Conservation (phyloP, 1,140 invertebrate species). For the Panagrolaimus sp. region DNA sequence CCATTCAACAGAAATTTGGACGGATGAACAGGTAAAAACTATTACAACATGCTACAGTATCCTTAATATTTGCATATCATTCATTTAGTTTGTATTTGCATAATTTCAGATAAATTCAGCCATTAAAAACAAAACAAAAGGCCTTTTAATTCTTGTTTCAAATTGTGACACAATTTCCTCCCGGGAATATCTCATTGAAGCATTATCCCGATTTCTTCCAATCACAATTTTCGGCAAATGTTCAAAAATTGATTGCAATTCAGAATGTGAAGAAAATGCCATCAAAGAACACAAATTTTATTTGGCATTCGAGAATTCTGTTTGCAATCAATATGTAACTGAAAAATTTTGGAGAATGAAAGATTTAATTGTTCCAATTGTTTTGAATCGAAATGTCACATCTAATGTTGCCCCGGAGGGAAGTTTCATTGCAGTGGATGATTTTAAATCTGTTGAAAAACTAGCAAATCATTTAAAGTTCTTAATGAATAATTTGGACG, state of each 20-base stretch:
- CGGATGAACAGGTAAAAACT: too few relatives aligned
- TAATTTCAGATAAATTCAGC: neutral
- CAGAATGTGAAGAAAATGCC: slow-evolving; percentile 67
- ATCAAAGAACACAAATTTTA: slow-evolving; percentile 93
- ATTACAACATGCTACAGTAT: too few relatives aligned
- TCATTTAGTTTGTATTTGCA: too few relatives aligned
- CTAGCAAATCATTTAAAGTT: slow-evolving; percentile 42
- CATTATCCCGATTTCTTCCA: slow-evolving; percentile 64
- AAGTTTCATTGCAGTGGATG: slow-evolving; percentile 60
- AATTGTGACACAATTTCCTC: slow-evolving; percentile 65
- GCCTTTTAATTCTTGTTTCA: slow-evolving; percentile 62
- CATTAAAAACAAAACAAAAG: neutral
- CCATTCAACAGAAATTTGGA: too few relatives aligned
- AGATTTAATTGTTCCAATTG: slow-evolving; percentile 33
- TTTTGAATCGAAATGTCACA: slow-evolving; percentile 23
- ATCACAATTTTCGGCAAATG: slow-evolving; percentile 72
- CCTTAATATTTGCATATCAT: too few relatives aligned
- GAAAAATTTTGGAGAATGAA: slow-evolving; percentile 75
- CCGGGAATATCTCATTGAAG: slow-evolving; percentile 64
- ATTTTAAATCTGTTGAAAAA: slow-evolving; percentile 55
- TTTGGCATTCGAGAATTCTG: slow-evolving; percentile 90
- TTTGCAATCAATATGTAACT: slow-evolving; percentile 89
- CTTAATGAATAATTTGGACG: neutral
- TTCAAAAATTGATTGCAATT: slow-evolving; percentile 35
- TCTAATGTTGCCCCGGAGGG: slow-evolving; percentile 55